Evolutionary conservation across 2,888 invertebrate genomes (phyloP).

Genomic region (Priocnemis perturbator): DNA sequence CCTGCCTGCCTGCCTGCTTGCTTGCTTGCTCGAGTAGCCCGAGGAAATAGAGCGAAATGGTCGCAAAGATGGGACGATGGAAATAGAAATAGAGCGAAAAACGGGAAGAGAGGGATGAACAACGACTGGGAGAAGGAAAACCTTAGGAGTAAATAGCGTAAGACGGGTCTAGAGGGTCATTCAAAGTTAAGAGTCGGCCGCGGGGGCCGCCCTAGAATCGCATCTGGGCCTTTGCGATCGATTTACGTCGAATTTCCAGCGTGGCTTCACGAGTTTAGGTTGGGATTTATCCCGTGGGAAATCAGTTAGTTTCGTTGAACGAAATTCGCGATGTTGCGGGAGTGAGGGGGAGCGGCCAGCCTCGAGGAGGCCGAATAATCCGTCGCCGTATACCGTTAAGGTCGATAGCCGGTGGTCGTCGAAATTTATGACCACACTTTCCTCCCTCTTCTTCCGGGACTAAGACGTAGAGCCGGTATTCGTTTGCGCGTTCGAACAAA

Average conservation of each 20-base stretch:
- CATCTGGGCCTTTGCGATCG: slow-evolving; percentile 49
- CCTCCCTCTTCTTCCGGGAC: not conserved
- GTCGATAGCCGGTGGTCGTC: slow-evolving; percentile 40
- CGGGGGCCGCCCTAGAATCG: slow-evolving; percentile 41
- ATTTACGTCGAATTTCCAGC: slow-evolving; percentile 52
- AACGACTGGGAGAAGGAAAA: slow-evolving; percentile 3
- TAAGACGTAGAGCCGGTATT: not conserved
- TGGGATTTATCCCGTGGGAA: slow-evolving; percentile 68
- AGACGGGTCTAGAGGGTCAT: slow-evolving; percentile 33
- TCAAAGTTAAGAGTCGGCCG: slow-evolving; percentile 42
- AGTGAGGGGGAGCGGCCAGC: slow-evolving; percentile 15
- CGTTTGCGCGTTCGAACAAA: not conserved
- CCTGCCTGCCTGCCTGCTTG: not conserved
- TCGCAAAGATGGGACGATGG: slow-evolving; percentile 10
- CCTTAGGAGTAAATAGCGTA: slow-evolving; percentile 13
- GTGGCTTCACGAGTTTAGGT: slow-evolving; percentile 39
- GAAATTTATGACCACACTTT: slow-evolving; percentile 33
- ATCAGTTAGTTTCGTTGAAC: slow-evolving; percentile 63
- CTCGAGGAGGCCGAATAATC: slow-evolving; percentile 44
- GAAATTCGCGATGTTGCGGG: slow-evolving; percentile 49
- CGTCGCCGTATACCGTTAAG: slow-evolving; percentile 44
- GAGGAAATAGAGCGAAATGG: slow-evolving; percentile 22
- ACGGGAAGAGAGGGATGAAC: not conserved
- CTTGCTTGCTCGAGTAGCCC: slow-evolving; percentile 9
- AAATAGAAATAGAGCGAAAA: not conserved